Base-by-base conservation (phyloP, 92 coral and sea anemone genomes). In the Zoanthus sociatus region DNA sequence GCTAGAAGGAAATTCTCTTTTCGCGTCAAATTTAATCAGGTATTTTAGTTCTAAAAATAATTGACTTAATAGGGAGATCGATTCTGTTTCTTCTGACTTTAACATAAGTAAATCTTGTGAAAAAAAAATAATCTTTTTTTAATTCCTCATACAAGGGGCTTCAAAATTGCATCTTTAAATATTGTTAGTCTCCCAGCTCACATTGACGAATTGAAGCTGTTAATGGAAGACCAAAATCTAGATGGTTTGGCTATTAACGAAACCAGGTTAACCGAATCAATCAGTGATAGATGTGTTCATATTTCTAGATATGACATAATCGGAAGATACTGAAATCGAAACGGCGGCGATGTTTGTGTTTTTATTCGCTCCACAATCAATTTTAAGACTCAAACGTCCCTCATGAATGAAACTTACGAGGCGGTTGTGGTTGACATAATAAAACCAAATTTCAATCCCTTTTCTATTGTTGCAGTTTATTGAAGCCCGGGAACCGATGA, bases 111-210 rank as follows among this genome's bases (percentile, higher is more conserved):
- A 42, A 31, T 21, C 37, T 48, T 63, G 20, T 63, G 69, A 63
- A 71, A 71, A 31, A 9, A 71, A 15, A 71, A 15, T 3, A 71
- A 37, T 2, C 1, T 37, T 37, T 37, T 4, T 4, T 71, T 71
- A 71, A 71, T 71, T 42, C 86, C 76, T 61, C 71, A 33, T 33
- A 58, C 53, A 66, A 69, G 58, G 14, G 76, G 86, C 47, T 82
- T 82, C 67, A 42, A 67, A 82, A 30, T 42, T 63, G 86, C 86
- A 48, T 82, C 86, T 10, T 37, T 31, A 44, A 64, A 67, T 0
- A 82, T 64, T 45, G 42, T 71, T 63, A 82, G 58, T 66, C 83
- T 78, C 17, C 83, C 71, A 63, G 70, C 71, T 21, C 83, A 78
- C 47, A 78, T 78, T 51, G 71, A 78, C 33, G 83, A 78, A 16